A percentile compares a stretch with the other conserved stretches of the same genome.
phyloP scores from a whole-genome alignment of 2,113 vertebrate genomes.

The Siniperca chuatsi region DNA sequence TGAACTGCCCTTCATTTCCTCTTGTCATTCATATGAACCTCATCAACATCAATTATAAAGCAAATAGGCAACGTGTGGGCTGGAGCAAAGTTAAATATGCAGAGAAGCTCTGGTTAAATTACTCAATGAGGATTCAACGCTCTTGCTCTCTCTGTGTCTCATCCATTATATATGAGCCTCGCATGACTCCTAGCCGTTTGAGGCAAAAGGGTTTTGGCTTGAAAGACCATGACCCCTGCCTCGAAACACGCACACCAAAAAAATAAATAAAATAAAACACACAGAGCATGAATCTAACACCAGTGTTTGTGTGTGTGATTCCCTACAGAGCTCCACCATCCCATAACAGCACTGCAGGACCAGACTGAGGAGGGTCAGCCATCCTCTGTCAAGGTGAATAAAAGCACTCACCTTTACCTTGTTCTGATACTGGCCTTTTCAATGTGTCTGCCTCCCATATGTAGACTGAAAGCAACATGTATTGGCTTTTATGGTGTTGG shows the following conservation, averaged over 20 bases:
- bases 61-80: conserved; percentile 19
- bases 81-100: conserved; percentile 10
- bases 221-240: background rate
- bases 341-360: conserved; percentile 72
- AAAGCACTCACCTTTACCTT: background rate
- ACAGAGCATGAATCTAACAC: background rate
- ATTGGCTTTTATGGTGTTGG: background rate
- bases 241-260: conserved; percentile 2
- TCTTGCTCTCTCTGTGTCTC: conserved; percentile 14
- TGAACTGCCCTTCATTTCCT: conserved; percentile 43
- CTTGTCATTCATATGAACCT: conserved; percentile 48
- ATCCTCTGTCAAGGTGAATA: conserved; percentile 74
- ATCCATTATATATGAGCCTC: conserved; percentile 41
- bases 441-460: too few species aligned
- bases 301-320: conserved; percentile 29
- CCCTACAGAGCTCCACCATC: conserved; percentile 77
- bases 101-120: conserved; percentile 13
- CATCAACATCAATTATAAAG: conserved; percentile 52
- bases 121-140: conserved; percentile 21
- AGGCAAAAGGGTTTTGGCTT: background rate
- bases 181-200: conserved; percentile 26
- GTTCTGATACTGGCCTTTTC: background rate
- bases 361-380: conserved; percentile 74
- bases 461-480: background rate
- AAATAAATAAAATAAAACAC: background rate